Evolutionary conservation across 2,113 vertebrate genomes (phyloP), one percentile per base, ranked within the genome.

Genomic region (Hypomesus transpacificus): DNA sequence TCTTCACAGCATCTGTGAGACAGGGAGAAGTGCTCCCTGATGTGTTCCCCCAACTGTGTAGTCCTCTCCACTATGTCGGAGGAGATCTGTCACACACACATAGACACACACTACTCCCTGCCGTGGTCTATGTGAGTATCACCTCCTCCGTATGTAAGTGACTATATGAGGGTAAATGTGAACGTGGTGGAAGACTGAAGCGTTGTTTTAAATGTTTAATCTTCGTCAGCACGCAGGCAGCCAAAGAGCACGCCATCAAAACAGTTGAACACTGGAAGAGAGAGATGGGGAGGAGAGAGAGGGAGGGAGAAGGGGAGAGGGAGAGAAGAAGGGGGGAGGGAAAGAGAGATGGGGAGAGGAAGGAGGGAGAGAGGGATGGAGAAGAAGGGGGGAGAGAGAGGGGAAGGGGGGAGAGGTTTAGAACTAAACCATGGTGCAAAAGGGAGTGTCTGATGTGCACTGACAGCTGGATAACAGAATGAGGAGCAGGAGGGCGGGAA

Each of bases 381-480:
- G 5, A 59, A 26, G 21, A 14, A 20, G 14, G 13, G 5, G 6
- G 11, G 31, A 1, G 17, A 46, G 26, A 11, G 18, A 31, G 9
- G 60, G 14, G 24, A 18, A 26, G 7, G 14, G 6, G 31, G 34
- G 7, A 46, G 39, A 46, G 69, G 46, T 21, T 74, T 51, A 20
- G 50, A 56, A 54, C 31, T 46, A 11, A 61, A 34, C 34, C 6
- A 24, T 11, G 13, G 56, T 54, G 22, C 14, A 20, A 18, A 62
- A 6, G 39, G 22, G 7, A 75, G 34, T 4, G 58, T 26, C 54
- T 62, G 66, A 69, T 66, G 16, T 22, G 13, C 34, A 14, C 4
- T 63, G 46, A 75, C 59, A 64, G 66, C 66, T 69, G 66, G 62
- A 63, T 61, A 63, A 21, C 39, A 34, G 24, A 22, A 61, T 26